Evolutionary conservation across 2,888 invertebrate species (phyloP), one percentile per base, ranked within the genome.

Genomic region (Tricholauxania praeusta): DNA sequence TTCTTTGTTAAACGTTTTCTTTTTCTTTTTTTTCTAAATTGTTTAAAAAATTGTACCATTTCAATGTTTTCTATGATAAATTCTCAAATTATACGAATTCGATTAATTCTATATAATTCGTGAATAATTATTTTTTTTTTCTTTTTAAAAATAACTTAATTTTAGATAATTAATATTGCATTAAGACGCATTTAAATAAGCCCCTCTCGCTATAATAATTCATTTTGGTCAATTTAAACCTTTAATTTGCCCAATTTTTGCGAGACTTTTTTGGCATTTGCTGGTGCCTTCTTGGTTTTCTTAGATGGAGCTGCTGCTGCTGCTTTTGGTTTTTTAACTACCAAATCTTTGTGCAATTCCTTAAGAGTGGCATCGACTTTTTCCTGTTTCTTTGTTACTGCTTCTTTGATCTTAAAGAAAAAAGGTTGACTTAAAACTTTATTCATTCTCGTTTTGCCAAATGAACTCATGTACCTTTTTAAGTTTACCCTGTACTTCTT

Each of bases 401-500:
- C 78, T 68, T 86, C 85, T 65, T 87, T 88, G n/a, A 87, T 80
- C 88, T 87, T 39, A 32, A 17, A n/a, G 10, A 22, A 19, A 62
- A 65, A 19, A 65, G 3, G 39, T 55, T 4, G 53, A 55, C 47
- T 17, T 22, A 48, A 32, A 17, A 66, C 2, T 48, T 14, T n/a
- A 5, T 63, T 73, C 39, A 8, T 39, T 39, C 10, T 39, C 1
- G 10, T 39, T 39, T 39, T 39, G 39, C 8, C 17, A 19, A 19
- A 39, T 15, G 12, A 51, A 17, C 22, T 32, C 19, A n/a, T 51
- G 49, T 63, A 87, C 88, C 85, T 86, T 83, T 77, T 87, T 87
- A 17, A 87, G 78, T 76, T 86, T 86, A 52, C 85, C 85, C 76
- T 86, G 84, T 10, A 87, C 87, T 70, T 84, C 85, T 74, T 86